Evolutionary conservation across 2,888 invertebrate genomes (phyloP).

Genomic region (Yponomeuta malinellus): DNA sequence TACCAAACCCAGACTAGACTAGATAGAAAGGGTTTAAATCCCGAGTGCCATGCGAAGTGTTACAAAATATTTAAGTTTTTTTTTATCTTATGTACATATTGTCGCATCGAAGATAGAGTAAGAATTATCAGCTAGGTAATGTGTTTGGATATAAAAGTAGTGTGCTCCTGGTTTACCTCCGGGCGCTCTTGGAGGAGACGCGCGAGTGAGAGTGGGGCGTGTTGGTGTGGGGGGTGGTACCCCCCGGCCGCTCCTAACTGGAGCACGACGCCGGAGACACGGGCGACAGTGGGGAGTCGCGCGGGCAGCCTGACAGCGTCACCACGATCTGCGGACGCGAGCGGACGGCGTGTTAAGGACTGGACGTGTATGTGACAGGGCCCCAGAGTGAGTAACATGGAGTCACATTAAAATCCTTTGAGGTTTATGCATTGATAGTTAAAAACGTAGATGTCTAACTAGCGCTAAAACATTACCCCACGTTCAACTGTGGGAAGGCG

Average conservation of each 20-base stretch:
- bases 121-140: slow-evolving; percentile 52
- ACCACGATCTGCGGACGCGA: slow-evolving; percentile 76
- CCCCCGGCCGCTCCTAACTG: slow-evolving; percentile 86
- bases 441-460: too few relatives aligned
- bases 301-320: slow-evolving; percentile 92
- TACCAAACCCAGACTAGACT: slow-evolving; percentile 19
- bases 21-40: slow-evolving; percentile 24
- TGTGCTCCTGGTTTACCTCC: slow-evolving; percentile 58
- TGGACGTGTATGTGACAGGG: too few relatives aligned
- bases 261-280: slow-evolving; percentile 93
- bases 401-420: too few relatives aligned
- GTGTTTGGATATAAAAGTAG: slow-evolving; percentile 50
- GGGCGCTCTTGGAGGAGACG: slow-evolving; percentile 71
- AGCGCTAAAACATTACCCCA: too few relatives aligned
- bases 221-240: slow-evolving; percentile 69
- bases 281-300: slow-evolving; percentile 90
- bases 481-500: too few relatives aligned
- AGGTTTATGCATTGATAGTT: too few relatives aligned
- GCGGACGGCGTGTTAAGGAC: background rate
- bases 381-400: too few relatives aligned
- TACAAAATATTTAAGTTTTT: slow-evolving; percentile 43
- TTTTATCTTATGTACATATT: slow-evolving; percentile 74
- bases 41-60: slow-evolving; percentile 54
- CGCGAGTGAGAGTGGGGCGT: slow-evolving; percentile 61
- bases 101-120: slow-evolving; percentile 69